These are phyloP conservation scores for Parazoanthus atlanticus DNA, from an alignment of 92 coral and sea anemone genomes.

Conservation along the genomic window DNA sequence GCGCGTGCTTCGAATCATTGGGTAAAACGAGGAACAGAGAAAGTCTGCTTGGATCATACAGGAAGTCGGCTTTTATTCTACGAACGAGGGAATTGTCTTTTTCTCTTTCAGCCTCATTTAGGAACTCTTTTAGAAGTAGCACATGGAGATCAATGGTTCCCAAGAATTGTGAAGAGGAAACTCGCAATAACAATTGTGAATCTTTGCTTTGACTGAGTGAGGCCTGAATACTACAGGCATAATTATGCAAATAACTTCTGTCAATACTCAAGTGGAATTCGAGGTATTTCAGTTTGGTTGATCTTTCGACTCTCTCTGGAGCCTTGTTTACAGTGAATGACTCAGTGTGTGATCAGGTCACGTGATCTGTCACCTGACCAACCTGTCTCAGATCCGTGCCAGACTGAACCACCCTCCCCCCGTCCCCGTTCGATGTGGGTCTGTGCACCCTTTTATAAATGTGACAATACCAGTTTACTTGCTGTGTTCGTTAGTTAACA, in stretches of 20 bases:
- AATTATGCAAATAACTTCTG: too few relatives aligned
- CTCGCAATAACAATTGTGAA: not conserved
- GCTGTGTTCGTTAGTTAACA: too few relatives aligned
- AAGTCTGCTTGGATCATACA: conserved; percentile 30
- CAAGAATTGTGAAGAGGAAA: not conserved
- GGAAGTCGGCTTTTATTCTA: conserved; percentile 22
- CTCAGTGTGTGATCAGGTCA: too few relatives aligned
- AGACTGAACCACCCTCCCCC: too few relatives aligned
- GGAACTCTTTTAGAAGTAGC: conserved; percentile 26
- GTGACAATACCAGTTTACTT: too few relatives aligned
- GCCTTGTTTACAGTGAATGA: too few relatives aligned
- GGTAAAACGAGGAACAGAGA: not conserved
- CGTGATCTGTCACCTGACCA: too few relatives aligned
- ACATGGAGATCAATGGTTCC: not conserved
- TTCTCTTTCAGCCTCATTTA: conserved; percentile 5
- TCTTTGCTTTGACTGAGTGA: not conserved
- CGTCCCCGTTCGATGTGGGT: too few relatives aligned
- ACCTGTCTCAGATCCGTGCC: too few relatives aligned
- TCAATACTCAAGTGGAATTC: not conserved
- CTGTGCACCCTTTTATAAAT: too few relatives aligned
- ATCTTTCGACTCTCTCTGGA: too few relatives aligned
- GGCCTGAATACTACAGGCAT: not conserved
- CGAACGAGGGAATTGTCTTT: conserved; percentile 20
- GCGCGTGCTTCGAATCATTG: conserved; percentile 30
- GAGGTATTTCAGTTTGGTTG: too few relatives aligned